Evolutionary conservation across 2,113 vertebrate genomes (phyloP).

Genomic region (Pseudopipra pipra): DNA sequence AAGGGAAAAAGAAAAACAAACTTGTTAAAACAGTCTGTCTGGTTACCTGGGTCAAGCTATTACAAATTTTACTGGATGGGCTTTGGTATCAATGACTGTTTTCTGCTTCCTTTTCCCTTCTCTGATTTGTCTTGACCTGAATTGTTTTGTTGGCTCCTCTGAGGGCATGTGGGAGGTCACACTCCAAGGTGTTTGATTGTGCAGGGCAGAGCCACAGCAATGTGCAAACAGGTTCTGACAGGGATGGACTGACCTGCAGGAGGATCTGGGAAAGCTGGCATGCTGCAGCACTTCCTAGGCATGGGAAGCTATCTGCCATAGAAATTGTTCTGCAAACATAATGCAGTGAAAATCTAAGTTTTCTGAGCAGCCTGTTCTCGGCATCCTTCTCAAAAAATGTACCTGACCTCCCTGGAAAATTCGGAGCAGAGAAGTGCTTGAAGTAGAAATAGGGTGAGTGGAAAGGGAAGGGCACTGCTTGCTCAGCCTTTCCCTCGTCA

Average conservation of each 20-base stretch:
- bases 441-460: background rate
- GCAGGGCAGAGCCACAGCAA: background rate
- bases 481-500: background rate
- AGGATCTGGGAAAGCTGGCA: background rate
- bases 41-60: background rate
- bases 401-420: background rate
- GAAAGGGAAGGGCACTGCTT: rapidly evolving
- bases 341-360: background rate
- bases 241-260: background rate
- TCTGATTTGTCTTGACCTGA: background rate
- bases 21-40: background rate
- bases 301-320: background rate
- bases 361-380: background rate
- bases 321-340: background rate
- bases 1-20: background rate
- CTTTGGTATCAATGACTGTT: constrained; percentile 14
- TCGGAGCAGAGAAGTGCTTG: background rate
- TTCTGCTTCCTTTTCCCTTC: background rate
- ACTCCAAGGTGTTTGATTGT: background rate
- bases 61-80: background rate
- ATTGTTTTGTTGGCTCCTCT: background rate
- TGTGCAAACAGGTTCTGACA: background rate
- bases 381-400: background rate
- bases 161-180: background rate
- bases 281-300: background rate